Evolutionary conservation across 2,797 vertebrate genomes (phyloP).

Genomic region (Pseudochirops corinnae): DNA sequence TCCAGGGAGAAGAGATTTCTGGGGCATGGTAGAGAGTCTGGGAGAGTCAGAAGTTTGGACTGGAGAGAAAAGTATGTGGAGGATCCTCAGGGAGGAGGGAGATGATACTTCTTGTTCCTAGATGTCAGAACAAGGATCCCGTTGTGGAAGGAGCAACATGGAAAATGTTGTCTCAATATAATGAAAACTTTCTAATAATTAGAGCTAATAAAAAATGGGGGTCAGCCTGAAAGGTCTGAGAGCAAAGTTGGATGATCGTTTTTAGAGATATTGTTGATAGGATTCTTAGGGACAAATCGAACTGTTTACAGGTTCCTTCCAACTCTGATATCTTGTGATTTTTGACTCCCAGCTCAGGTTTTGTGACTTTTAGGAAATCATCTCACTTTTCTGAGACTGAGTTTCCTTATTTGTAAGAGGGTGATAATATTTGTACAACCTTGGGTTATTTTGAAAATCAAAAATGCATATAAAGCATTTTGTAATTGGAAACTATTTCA

Average conservation of each 20-base stretch:
- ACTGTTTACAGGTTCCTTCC: not conserved
- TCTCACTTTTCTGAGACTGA: not conserved
- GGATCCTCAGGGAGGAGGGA: not conserved
- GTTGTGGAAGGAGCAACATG: not conserved
- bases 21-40: not conserved
- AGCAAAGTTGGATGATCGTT: not conserved
- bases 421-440: not conserved
- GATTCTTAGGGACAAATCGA: not conserved
- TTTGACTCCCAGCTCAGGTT: not conserved
- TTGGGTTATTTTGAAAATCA: not conserved
- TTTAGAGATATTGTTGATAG: not conserved
- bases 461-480: not conserved
- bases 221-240: not conserved
- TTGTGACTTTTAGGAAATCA: not conserved
- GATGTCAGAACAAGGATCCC: not conserved
- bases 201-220: not conserved
- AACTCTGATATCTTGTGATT: not conserved
- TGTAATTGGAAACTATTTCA: not conserved
- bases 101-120: not conserved
- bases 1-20: not conserved
- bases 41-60: not conserved
- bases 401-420: not conserved
- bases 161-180: not conserved
- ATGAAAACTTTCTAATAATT: not conserved
- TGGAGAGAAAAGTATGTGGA: not conserved